Evolutionary conservation across 1,140 invertebrate species (phyloP).

Genomic region (Globodera ellingtonae): DNA sequence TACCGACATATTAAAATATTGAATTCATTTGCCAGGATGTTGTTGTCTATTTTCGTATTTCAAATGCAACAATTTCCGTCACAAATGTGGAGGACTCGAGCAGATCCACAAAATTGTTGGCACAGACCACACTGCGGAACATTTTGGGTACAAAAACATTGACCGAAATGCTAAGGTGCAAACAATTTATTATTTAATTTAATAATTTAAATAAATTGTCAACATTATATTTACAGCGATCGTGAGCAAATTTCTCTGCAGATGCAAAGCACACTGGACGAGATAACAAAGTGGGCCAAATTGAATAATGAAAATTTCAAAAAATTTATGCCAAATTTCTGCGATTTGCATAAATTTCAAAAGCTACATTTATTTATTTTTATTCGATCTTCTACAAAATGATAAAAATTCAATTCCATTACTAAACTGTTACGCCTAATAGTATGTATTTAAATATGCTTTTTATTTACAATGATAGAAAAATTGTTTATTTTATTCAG

Average conservation of each 20-base stretch:
- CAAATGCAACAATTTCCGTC: conserved; percentile 76
- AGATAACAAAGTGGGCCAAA: conserved; percentile 65
- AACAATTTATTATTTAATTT: background rate
- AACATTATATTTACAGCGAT: conserved; percentile 65
- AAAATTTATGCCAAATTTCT: background rate
- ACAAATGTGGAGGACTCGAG: conserved; percentile 81
- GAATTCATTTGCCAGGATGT: conserved; percentile 67
- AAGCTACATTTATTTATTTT: background rate
- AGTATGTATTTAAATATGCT: no score
- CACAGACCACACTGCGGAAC: conserved; percentile 79
- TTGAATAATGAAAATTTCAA: background rate
- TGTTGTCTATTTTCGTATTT: conserved; percentile 87
- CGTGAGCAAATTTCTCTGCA: conserved; percentile 65
- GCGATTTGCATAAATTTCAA: background rate
- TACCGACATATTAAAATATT: no score
- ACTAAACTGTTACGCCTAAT: no score
- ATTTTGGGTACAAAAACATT: conserved; percentile 84
- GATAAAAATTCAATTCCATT: no score
- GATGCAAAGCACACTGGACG: conserved; percentile 65
- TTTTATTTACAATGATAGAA: background rate
- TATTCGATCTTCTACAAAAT: no score
- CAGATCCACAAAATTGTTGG: conserved; percentile 80
- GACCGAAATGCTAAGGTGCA: conserved; percentile 25
- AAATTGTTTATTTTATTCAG: background rate
- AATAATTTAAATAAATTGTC: no score